Base-by-base conservation (phyloP, 2,113 vertebrate genomes). In the Sapajus apella region DNA sequence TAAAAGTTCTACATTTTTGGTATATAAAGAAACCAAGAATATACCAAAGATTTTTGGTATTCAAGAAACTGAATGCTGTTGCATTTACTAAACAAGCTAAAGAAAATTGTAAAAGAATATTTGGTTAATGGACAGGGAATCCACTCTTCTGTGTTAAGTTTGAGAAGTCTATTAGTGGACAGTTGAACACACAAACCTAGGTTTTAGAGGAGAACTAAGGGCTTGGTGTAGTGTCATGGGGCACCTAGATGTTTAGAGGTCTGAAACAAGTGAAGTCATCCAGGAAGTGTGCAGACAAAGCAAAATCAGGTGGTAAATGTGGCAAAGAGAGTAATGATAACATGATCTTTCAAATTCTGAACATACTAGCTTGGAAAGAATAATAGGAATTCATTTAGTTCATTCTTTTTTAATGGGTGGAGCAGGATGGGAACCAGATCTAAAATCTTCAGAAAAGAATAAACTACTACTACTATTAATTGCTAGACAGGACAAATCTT, bases 1-100 rank as follows among this genome's bases (percentile, higher is more conserved):
- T 32, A 58, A 92, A 66, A 50, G 68, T 37, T 12, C 12, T 27
- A 68, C 11, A 91, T 82, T 80, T 93, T 13, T 92, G 32, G 47
- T 32, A 30, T 64, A 64, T 64, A 14, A 64, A 64, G 61, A 64
- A 64, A 64, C 27, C 61, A 64, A 64, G 30, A 64, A 30, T 14
- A 64, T 64, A 64, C 5, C 58, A 64, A 30, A 64, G 30, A 64
- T 64, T 25, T 30, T 64, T 30, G 61, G 61, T 64, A 64, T 32
- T 84, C 25, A 92, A 66, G 12, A 35, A 97, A 91, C 14, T 75
- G 61, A 77, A 58, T 56, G 56, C 32, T 77, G 91, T 50, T 90
- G 56, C 21, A 58, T n/a, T 93, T 90, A 95, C 73, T 91, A 87
- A 91, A 21, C 68, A 92, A 96, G 6, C 10, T 73, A 87, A 86